phyloP scores from a whole-genome alignment of 2,797 vertebrate genomes.

The Percopsis omiscomaycus region DNA sequence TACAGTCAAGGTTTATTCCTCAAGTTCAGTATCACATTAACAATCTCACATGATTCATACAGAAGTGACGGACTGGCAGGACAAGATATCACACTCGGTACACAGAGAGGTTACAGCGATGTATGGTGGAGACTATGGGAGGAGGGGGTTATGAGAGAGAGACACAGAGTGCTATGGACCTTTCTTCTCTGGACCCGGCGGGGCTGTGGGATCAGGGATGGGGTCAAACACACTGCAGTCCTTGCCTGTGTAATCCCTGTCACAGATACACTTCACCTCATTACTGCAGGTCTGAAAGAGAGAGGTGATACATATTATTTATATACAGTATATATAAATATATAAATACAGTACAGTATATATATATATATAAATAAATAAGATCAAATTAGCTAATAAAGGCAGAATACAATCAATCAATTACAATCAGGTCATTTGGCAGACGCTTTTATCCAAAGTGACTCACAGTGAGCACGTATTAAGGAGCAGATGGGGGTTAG shows the following conservation, averaged over 20 bases:
- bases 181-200: slow-evolving; percentile 85
- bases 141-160: slow-evolving; percentile 40
- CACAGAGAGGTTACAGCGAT: slow-evolving; percentile 18
- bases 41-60: too few species aligned
- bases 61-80: too few species aligned
- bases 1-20: too few species aligned
- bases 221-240: slow-evolving; percentile 94
- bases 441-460: too few species aligned
- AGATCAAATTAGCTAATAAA: slow-evolving; percentile 12
- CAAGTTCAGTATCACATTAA: too few species aligned
- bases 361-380: slow-evolving; percentile 4
- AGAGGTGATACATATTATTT: background rate
- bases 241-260: slow-evolving; percentile 91
- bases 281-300: slow-evolving; percentile 87
- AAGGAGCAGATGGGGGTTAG: too few species aligned
- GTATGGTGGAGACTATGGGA: slow-evolving; percentile 53
- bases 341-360: too few species aligned
- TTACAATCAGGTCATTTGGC: too few species aligned
- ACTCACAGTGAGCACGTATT: too few species aligned
- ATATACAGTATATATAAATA: too few species aligned
- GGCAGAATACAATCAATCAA: too few species aligned
- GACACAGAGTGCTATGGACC: slow-evolving; percentile 66
- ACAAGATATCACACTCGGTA: too few species aligned
- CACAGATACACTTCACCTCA: slow-evolving; percentile 93
- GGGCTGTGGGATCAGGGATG: slow-evolving; percentile 82